Conservation (phyloP, 2,888 invertebrate genomes). For the Epiblema foenella region DNA sequence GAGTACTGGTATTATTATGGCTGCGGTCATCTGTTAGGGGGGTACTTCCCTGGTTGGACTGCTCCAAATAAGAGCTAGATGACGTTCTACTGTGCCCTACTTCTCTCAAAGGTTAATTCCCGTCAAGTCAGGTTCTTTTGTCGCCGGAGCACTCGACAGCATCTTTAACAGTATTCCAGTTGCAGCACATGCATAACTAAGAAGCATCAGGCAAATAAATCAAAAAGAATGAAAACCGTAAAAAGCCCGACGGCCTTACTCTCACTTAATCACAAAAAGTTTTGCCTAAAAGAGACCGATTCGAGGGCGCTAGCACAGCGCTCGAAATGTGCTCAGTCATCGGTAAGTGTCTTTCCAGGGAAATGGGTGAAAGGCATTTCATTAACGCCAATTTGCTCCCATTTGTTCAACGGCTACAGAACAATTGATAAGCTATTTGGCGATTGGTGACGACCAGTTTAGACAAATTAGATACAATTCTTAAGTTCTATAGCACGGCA, state of each 20-base stretch:
- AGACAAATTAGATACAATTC: conserved; percentile 59
- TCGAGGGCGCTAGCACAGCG: conserved; percentile 48
- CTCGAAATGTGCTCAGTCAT: conserved; percentile 50
- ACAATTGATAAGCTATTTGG: conserved; percentile 60
- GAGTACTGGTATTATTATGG: no score
- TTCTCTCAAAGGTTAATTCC: no score
- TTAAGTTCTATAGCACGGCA: conserved; percentile 52
- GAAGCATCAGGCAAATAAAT: background rate
- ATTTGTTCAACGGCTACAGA: conserved; percentile 62
- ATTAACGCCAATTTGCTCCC: conserved; percentile 66
- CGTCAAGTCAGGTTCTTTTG: no score
- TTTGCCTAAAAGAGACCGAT: conserved; percentile 48
- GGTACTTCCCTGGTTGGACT: no score
- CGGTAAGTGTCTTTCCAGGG: conserved; percentile 46
- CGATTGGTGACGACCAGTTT: conserved; percentile 48
- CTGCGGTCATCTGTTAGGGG: no score
- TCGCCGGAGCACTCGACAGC: background rate
- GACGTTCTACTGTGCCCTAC: no score
- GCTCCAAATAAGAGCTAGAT: no score
- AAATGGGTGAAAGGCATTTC: conserved; percentile 70
- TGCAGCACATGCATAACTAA: background rate
- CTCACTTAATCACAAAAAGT: conserved; percentile 49
- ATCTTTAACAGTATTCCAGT: background rate
- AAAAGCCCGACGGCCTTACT: conserved; percentile 48
- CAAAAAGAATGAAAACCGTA: conserved; percentile 8